Evolutionary conservation across 2,113 vertebrate genomes (phyloP).

Genomic region (Vulpes lagopus): DNA sequence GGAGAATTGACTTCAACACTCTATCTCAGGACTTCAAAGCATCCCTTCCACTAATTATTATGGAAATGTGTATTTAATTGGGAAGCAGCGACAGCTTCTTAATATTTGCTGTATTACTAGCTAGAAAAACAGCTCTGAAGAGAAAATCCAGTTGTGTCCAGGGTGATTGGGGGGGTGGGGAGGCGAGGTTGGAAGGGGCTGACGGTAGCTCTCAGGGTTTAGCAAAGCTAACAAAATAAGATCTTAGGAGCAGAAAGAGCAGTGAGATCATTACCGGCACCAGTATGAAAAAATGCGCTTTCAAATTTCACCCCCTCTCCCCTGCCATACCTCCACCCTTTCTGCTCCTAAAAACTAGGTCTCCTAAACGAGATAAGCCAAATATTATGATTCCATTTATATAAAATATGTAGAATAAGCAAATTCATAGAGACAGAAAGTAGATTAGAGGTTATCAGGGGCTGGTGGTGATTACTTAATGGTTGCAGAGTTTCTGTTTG

Average conservation of each 20-base stretch:
- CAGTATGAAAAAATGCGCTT: background rate
- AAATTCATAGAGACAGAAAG: background rate
- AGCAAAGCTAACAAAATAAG: background rate
- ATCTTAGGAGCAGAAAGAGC: background rate
- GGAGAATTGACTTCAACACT: background rate
- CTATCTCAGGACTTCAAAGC: conserved; percentile 57
- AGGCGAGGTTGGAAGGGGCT: too few species aligned
- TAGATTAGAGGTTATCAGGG: background rate
- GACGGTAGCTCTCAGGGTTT: background rate
- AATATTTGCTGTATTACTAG: conserved; percentile 23
- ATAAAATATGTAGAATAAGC: background rate
- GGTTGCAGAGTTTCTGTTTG: background rate
- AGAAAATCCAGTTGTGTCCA: conserved; percentile 56
- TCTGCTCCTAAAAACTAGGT: background rate
- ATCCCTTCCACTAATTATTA: conserved; percentile 55
- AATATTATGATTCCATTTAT: background rate
- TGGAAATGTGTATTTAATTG: conserved; percentile 55
- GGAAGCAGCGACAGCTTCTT: conserved; percentile 45
- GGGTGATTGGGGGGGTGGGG: background rate
- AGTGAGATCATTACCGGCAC: background rate
- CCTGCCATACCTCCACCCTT: background rate
- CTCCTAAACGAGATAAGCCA: background rate
- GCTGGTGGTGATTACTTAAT: background rate
- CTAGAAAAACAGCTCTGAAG: conserved; percentile 49
- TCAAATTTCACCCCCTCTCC: background rate